Evolutionary conservation across 2,888 invertebrate species (phyloP), one percentile per base, ranked within the genome.

Genomic region (Monoplex corrugatus): DNA sequence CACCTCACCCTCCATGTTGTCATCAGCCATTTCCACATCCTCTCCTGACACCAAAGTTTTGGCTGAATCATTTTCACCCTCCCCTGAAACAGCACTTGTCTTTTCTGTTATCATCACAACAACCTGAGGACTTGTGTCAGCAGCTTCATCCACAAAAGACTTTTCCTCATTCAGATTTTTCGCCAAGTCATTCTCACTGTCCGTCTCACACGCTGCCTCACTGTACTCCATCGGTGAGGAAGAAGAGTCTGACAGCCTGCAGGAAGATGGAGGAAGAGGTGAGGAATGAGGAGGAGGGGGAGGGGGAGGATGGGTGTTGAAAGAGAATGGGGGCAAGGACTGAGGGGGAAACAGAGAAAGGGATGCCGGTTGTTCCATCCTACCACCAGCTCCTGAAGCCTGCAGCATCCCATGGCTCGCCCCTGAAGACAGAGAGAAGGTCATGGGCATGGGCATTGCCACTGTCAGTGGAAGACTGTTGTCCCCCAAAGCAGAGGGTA

Each of bases 131-230:
- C 23, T 43, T 8, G 0, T 0, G 40, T 43, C 40, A 5, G 43
- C 68, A 68, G 78, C 28, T 43, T 72, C 72, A 32, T 72, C 72
- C 72, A 72, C 72, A n/a, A n/a, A n/a, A n/a, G n/a, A 72, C 38
- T 28, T 28, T 16, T 43, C 78, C 23, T 28, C 43, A 43, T n/a
- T n/a, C n/a, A n/a, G n/a, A 72, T 16, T 28, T 28, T 16, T 43
- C 78, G 8, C 6, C 43, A 43, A 6, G 40, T 28, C 43, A 35
- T 28, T 32, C 40, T 16, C 78, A 38, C 38, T 16, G 38, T n/a
- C 38, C 23, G 43, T 1, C 80, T 5, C 23, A 16, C 50, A 3
- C 45, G 28, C 5, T 0, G 13, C 28, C 80, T 6, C 43, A 43
- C 40, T 6, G 6, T 19, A 83, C 35, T 82, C 44, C 44, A 82